phyloP scores from a whole-genome alignment of 2,888 invertebrate genomes.

The Drosophila stalkeri region DNA sequence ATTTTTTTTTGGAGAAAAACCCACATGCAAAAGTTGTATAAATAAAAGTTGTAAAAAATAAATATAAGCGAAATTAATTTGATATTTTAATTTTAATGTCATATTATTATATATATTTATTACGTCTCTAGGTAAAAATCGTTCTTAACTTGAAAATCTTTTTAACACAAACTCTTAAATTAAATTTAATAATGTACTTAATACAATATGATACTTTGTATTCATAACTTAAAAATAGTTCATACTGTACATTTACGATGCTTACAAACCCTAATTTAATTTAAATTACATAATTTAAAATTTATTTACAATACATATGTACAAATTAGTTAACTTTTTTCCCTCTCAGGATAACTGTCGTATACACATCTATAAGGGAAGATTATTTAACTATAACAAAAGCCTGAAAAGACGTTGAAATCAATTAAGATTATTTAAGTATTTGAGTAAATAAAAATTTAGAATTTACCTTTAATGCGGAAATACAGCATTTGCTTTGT shows the following conservation, averaged over 20 bases:
- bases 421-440: background rate
- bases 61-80: no score
- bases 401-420: background rate
- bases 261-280: slow-evolving; percentile 35
- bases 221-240: slow-evolving; percentile 14
- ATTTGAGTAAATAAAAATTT: background rate
- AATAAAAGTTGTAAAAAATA: no score
- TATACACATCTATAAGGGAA: background rate
- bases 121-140: no score
- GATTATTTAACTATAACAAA: background rate
- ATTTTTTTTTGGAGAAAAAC: no score
- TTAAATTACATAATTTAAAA: slow-evolving; percentile 2
- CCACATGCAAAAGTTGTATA: no score
- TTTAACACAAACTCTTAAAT: no score
- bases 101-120: no score
- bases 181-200: background rate
- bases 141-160: no score
- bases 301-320: slow-evolving; percentile 24
- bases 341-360: slow-evolving; percentile 10
- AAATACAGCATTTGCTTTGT: background rate
- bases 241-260: slow-evolving; percentile 22
- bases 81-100: no score
- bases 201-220: slow-evolving; percentile 10
- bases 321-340: slow-evolving; percentile 18
- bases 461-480: slow-evolving; percentile 23